Evolutionary conservation across 2,113 vertebrate species (phyloP).

Genomic region (Saccopteryx bilineata): DNA sequence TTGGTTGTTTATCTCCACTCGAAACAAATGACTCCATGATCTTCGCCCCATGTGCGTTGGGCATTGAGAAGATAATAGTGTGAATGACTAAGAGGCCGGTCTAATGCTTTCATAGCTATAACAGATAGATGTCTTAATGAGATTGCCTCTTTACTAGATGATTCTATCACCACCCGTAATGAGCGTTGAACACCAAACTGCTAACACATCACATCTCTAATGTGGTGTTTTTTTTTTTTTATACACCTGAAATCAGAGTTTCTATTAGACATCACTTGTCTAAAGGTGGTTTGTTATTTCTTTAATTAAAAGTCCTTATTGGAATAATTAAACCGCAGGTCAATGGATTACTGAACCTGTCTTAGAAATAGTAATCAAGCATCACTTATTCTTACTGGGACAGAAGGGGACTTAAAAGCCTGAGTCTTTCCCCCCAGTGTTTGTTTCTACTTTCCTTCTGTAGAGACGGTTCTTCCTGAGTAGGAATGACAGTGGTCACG

Average conservation of each 20-base stretch:
- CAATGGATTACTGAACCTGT: conserved; percentile 13
- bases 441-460: conserved; percentile 30
- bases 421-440: conserved; percentile 26
- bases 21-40: background rate
- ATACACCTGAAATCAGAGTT: conserved; percentile 15
- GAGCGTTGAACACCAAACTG: background rate
- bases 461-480: background rate
- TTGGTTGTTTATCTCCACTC: background rate
- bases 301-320: conserved; percentile 58
- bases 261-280: background rate
- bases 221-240: background rate
- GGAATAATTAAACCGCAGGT: background rate
- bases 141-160: background rate
- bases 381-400: conserved; percentile 5
- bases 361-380: background rate
- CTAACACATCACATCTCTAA: background rate
- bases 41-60: background rate
- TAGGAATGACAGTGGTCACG: background rate
- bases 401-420: conserved; percentile 39
- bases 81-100: background rate
- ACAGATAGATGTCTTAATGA: background rate
- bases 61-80: background rate
- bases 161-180: background rate
- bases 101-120: background rate
- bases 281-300: background rate